Evolutionary conservation across 2,113 vertebrate species (phyloP).

Genomic region (Carlito syrichta): DNA sequence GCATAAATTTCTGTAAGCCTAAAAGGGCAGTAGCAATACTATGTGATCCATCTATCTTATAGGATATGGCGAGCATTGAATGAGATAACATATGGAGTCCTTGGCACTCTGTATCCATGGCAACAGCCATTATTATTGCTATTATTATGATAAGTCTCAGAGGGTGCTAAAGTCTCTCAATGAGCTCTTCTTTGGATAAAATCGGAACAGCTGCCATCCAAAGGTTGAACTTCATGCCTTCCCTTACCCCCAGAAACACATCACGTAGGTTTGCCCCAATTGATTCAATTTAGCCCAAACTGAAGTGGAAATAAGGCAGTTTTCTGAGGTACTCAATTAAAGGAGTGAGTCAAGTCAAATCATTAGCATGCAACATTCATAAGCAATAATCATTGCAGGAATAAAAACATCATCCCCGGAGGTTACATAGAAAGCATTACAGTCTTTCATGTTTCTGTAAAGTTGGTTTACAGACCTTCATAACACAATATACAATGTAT

Average conservation of each 20-base stretch:
- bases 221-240: neutral
- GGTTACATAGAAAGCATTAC: neutral
- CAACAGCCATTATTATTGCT: too few relatives aligned
- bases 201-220: neutral
- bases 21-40: neutral
- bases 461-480: neutral
- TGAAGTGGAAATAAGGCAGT: neutral
- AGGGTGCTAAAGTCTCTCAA: neutral
- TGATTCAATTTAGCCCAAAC: neutral
- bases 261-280: neutral
- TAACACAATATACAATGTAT: neutral
- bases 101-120: fast-evolving
- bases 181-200: neutral
- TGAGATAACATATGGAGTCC: fast-evolving
- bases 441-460: neutral
- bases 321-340: neutral
- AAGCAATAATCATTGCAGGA: neutral
- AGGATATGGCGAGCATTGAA: neutral
- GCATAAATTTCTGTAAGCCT: neutral
- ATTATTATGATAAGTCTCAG: neutral
- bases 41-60: neutral
- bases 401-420: neutral
- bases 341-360: neutral
- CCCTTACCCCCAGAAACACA: neutral
- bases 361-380: neutral